Percentiles rank a stretch among this genome's conserved stretches.
Evolutionary conservation across 2,113 vertebrate genomes (phyloP).

Genomic region (Odocoileus hemionus): DNA sequence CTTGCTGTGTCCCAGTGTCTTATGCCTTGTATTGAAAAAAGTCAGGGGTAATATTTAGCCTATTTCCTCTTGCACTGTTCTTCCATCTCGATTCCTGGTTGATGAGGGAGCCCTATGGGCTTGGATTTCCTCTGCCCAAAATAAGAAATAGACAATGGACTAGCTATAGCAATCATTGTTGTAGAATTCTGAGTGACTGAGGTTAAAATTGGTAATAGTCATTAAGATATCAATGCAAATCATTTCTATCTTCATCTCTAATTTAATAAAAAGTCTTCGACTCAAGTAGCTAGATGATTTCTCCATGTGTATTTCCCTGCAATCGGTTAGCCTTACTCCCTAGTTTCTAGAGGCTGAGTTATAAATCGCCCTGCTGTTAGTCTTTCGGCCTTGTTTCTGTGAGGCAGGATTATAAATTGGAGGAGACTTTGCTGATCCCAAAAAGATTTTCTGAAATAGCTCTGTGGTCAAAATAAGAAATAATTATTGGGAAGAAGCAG

Average conservation of each 20-base stretch:
- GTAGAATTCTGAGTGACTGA: background rate
- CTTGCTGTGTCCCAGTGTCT: background rate
- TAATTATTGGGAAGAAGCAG: background rate
- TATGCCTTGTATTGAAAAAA: background rate
- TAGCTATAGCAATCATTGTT: background rate
- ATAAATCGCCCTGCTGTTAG: background rate
- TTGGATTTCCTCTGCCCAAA: background rate
- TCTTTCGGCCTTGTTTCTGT: background rate
- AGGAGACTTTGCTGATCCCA: background rate
- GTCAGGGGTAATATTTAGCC: background rate
- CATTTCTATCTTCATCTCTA: background rate
- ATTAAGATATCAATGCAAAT: background rate
- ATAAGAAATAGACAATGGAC: background rate
- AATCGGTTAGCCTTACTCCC: background rate
- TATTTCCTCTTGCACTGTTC: background rate
- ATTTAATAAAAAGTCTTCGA: background rate
- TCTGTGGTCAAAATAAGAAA: conserved; percentile 21
- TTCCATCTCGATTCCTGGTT: background rate
- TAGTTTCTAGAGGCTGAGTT: background rate
- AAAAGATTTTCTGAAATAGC: conserved; percentile 5
- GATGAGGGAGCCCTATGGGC: background rate
- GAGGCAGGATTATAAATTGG: background rate
- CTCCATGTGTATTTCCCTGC: background rate
- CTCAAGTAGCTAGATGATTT: background rate
- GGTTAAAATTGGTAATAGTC: background rate